These are phyloP conservation scores for Neotoxoptera formosana DNA, from an alignment of 1,140 invertebrate species.

Conservation along the genomic window DNA sequence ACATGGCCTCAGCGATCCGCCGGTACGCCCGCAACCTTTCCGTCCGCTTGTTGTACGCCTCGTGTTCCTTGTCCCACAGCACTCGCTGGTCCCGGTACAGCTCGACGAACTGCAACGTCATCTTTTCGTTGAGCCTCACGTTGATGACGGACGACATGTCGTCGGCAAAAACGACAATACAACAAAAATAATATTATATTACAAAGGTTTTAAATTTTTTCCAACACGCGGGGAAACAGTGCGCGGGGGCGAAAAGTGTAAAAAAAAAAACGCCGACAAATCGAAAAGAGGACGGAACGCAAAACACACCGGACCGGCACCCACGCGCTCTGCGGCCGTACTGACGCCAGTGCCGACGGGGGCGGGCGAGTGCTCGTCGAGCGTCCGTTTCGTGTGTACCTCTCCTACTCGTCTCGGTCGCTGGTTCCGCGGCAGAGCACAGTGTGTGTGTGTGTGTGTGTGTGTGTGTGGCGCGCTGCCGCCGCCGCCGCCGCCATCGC, in stretches of 20 bases:
- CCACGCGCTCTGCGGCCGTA: conserved; percentile 18
- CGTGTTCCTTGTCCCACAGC: conserved; percentile 59
- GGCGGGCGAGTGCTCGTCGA: conserved; percentile 22
- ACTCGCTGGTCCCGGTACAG: conserved; percentile 38
- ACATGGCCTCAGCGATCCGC: conserved; percentile 59
- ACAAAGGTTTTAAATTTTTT: not conserved
- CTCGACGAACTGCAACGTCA: conserved; percentile 59
- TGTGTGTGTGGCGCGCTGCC: not conserved
- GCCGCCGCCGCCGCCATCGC: no score
- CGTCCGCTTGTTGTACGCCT: conserved; percentile 59
- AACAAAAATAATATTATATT: not conserved
- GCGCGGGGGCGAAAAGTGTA: no score
- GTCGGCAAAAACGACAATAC: not conserved
- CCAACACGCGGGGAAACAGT: no score
- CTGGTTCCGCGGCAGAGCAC: not conserved
- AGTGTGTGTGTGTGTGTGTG: not conserved
- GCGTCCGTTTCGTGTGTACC: not conserved
- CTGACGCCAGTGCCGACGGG: conserved; percentile 27
- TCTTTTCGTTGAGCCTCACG: conserved; percentile 55
- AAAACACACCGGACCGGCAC: not conserved
- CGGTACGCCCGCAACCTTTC: conserved; percentile 55
- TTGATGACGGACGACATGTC: conserved; percentile 21
- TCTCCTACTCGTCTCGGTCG: conserved; percentile 43
- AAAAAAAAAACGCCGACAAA: not conserved
- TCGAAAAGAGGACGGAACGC: not conserved